phyloP scores from a whole-genome alignment of 2,113 vertebrate species.

The Xiphorhynchus elegans region DNA sequence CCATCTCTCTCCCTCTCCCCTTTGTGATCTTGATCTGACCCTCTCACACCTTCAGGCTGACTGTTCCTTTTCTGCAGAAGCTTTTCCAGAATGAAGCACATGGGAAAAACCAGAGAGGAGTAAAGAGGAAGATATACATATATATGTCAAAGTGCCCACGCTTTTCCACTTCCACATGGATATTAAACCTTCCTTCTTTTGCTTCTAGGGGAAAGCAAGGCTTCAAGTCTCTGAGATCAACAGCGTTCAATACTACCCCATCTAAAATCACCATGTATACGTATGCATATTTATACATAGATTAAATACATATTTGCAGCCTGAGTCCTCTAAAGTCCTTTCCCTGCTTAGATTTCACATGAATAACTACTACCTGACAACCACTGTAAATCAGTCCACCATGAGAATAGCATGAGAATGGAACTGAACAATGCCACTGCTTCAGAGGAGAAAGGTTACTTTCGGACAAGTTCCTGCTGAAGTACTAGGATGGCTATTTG shows the following conservation, averaged over 20 bases:
- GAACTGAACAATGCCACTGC: neutral
- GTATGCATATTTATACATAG: neutral
- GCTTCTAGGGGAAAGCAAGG: neutral
- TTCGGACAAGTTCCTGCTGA: neutral
- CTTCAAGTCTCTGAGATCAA: neutral
- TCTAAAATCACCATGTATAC: neutral
- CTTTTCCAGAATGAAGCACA: neutral
- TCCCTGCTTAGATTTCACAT: neutral
- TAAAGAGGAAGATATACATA: neutral
- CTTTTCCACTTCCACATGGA: neutral
- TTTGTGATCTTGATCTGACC: neutral
- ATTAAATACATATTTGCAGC: neutral
- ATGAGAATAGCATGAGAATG: neutral
- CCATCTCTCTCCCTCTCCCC: neutral
- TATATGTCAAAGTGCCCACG: neutral
- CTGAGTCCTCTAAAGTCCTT: neutral
- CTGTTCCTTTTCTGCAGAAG: neutral
- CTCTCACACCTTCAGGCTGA: neutral
- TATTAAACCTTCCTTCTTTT: neutral
- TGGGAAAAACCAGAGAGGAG: neutral
- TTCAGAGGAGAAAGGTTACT: conserved; percentile 28
- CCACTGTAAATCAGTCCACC: neutral
- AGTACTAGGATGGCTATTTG: neutral
- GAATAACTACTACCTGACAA: neutral
- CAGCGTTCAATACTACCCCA: neutral